Percentiles rank a stretch among this genome's conserved stretches.
phyloP scores from a whole-genome alignment of 2,888 invertebrate species.

The Lochmaea crataegi region DNA sequence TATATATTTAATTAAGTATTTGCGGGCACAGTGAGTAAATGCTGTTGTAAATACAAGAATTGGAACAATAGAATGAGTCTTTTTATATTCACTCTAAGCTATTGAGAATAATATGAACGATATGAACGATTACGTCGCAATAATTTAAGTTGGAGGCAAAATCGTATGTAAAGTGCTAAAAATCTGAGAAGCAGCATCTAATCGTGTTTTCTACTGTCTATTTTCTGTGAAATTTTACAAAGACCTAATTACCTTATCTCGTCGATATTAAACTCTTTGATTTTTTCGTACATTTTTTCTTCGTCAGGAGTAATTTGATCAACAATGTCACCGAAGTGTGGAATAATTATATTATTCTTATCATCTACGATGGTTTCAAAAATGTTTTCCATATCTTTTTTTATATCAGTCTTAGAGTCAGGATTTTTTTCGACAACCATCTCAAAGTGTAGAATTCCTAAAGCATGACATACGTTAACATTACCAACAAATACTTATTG shows the following conservation, averaged over 20 bases:
- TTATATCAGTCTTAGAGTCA: constrained; percentile 57
- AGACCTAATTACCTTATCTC: constrained; percentile 55
- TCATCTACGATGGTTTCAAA: constrained; percentile 57
- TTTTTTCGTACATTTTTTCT: constrained; percentile 63
- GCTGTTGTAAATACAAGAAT: too few relatives aligned
- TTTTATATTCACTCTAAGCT: too few relatives aligned
- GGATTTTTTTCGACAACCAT: constrained; percentile 50
- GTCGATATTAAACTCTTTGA: constrained; percentile 60
- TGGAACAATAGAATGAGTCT: too few relatives aligned
- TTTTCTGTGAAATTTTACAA: neutral
- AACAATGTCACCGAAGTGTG: constrained; percentile 62
- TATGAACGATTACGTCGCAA: too few relatives aligned
- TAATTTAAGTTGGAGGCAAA: too few relatives aligned
- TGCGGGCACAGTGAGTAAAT: too few relatives aligned
- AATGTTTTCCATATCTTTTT: constrained; percentile 62
- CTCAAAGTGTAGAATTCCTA: constrained; percentile 57
- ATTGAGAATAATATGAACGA: too few relatives aligned
- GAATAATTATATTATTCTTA: constrained; percentile 60
- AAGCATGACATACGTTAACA: constrained; percentile 8
- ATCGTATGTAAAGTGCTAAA: too few relatives aligned
- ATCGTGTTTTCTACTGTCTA: too few relatives aligned
- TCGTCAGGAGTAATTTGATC: constrained; percentile 65
- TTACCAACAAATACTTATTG: neutral
- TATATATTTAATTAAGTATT: too few relatives aligned
- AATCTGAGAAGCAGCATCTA: too few relatives aligned